Conservation (phyloP, 2,113 vertebrate species). For the Catharus bicknelli region DNA sequence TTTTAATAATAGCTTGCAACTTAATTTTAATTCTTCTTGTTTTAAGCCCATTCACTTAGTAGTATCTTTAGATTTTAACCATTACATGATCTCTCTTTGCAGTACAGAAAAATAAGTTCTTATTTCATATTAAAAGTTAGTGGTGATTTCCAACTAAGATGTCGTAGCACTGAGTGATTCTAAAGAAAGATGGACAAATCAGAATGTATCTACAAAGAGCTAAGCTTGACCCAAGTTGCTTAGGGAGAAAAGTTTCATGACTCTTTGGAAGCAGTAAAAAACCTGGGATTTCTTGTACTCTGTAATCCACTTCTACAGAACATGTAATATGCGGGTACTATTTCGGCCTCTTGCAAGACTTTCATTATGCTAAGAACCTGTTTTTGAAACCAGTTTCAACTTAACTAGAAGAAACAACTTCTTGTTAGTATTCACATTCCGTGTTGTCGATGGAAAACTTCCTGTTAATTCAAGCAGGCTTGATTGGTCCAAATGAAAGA, state of each 20-base stretch:
- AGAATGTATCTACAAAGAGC: background rate
- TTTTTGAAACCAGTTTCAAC: background rate
- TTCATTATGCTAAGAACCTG: background rate
- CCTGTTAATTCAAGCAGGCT: background rate
- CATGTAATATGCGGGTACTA: background rate
- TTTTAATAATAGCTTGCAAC: background rate
- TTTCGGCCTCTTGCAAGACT: background rate
- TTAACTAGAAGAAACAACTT: background rate
- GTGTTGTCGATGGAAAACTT: background rate
- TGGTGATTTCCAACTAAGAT: background rate
- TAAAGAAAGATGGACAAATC: background rate
- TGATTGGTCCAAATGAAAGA: background rate
- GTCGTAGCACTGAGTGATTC: background rate
- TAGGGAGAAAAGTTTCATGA: fast-evolving
- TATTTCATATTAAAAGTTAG: background rate
- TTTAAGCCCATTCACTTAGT: background rate
- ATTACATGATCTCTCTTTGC: background rate
- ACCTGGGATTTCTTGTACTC: background rate
- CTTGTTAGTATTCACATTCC: background rate
- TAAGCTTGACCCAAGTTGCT: background rate
- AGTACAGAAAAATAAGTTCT: background rate
- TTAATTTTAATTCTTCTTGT: background rate
- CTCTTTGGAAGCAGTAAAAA: background rate
- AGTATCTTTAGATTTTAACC: background rate
- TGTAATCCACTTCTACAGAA: background rate